Base-by-base conservation (phyloP, 2,113 vertebrate species). In the Apodemus sylvaticus region DNA sequence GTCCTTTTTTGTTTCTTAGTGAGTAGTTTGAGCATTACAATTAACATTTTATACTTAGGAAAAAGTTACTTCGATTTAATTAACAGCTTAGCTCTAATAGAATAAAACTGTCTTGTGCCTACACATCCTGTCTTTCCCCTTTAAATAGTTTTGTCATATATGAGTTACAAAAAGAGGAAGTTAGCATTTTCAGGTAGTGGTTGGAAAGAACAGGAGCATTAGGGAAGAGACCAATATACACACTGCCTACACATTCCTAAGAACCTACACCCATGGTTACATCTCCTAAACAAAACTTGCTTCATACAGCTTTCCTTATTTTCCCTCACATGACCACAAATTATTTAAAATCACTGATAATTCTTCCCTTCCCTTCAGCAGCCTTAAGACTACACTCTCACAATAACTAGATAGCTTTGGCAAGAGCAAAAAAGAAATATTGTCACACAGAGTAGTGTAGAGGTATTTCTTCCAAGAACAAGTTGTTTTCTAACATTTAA, bases 301-400 rank as follows among this genome's bases (percentile, higher is more conserved):
- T 93, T 79, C 83, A 93, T 24, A n/a, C 53, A 92, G 58, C 36
- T 96, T 89, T 93, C 78, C 85, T 96, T 92, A 90, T 36, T 91
- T 95, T 95, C 90, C 51, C 31, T 94, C 42, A 39, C 24, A 95
- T n/a, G 71, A 94, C 3, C 42, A 86, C 70, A 97, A 96, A 76
- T 85, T 91, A 86, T 36, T 51, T 88, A 86, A 96, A 91, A 71
- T 71, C 3, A 73, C n/a, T 85, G 39, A 90, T 3, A 81, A 93
- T 88, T 91, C 31, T 90, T 91, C 29, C n/a, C 64, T 58, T 93
- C 70, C 8, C 20, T 7, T 91, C 70, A 96, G 20, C 53, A 66
- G 20, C 39, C 48, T n/a, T 89, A 86, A 95, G 71, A 91, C 53
- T 85, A 42, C 58, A 71, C 58, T 91, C 78, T 51, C 39, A 93